Conservation (phyloP, 2,113 vertebrate genomes). For the Bufo bufo region DNA sequence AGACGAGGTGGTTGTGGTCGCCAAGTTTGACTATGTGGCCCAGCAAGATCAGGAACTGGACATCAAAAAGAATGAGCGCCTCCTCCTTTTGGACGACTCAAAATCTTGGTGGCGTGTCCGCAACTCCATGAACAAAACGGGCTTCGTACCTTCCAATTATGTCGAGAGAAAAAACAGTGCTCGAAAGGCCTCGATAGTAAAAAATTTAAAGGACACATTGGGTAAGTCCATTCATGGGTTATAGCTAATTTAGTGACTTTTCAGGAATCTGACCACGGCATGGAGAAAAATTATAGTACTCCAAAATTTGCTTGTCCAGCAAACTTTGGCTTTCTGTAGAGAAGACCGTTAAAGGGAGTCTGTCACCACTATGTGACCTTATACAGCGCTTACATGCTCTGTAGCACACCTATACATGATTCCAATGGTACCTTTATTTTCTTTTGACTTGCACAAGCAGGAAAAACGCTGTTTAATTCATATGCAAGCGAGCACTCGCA, state of each 20-base stretch:
- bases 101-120: conserved; percentile 92
- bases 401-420: too few relatives aligned
- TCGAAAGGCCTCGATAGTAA: conserved; percentile 88
- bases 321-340: too few relatives aligned
- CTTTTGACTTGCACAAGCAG: too few relatives aligned
- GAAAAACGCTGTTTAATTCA: too few relatives aligned
- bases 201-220: conserved; percentile 89
- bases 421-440: too few relatives aligned
- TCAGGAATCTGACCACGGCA: too few relatives aligned
- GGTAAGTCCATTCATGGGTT: conserved; percentile 70
- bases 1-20: conserved; percentile 90
- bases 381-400: too few relatives aligned
- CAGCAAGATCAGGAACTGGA: conserved; percentile 93
- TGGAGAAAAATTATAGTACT: background rate
- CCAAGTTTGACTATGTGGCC: conserved; percentile 92
- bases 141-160: conserved; percentile 91
- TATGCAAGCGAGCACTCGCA: too few relatives aligned
- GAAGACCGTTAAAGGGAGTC: too few relatives aligned
- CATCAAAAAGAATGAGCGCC: conserved; percentile 90
- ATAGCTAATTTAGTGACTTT: background rate
- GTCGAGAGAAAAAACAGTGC: conserved; percentile 91
- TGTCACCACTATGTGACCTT: too few relatives aligned
- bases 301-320: too few relatives aligned
- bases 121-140: conserved; percentile 88
- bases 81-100: conserved; percentile 89